Percentiles rank a stretch among this genome's conserved stretches.
Conservation (phyloP, 2,797 vertebrate species). For the Falco cherrug region DNA sequence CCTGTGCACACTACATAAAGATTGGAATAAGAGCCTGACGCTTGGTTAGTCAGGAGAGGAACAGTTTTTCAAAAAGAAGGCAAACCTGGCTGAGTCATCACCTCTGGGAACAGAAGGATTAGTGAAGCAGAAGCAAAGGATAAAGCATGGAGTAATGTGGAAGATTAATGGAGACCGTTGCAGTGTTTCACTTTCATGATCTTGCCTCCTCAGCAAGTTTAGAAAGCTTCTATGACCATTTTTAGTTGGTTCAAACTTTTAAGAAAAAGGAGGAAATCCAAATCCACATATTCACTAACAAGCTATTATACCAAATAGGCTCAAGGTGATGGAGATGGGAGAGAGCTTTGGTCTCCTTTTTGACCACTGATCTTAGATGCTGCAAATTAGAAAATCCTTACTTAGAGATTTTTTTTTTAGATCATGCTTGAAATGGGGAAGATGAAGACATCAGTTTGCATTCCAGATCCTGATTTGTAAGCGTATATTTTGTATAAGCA, state of each 20-base stretch:
- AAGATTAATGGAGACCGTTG: not conserved
- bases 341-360: not conserved
- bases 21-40: not conserved
- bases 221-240: not conserved
- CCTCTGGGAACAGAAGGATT: not conserved
- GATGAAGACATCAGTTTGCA: not conserved
- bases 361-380: not conserved
- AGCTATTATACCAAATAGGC: not conserved
- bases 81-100: constrained; percentile 13
- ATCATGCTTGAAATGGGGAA: not conserved
- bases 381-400: not conserved
- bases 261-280: not conserved
- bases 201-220: not conserved
- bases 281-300: not conserved
- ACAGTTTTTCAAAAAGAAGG: not conserved
- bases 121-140: not conserved
- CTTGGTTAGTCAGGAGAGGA: not conserved
- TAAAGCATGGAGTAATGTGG: not conserved
- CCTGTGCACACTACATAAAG: not conserved
- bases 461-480: not conserved
- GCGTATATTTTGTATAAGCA: not conserved
- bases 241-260: not conserved
- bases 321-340: not conserved
- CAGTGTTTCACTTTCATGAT: not conserved
- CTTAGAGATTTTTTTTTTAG: not conserved